Evolutionary conservation across 1,140 invertebrate species (phyloP).

Genomic region (Psix sp.): DNA sequence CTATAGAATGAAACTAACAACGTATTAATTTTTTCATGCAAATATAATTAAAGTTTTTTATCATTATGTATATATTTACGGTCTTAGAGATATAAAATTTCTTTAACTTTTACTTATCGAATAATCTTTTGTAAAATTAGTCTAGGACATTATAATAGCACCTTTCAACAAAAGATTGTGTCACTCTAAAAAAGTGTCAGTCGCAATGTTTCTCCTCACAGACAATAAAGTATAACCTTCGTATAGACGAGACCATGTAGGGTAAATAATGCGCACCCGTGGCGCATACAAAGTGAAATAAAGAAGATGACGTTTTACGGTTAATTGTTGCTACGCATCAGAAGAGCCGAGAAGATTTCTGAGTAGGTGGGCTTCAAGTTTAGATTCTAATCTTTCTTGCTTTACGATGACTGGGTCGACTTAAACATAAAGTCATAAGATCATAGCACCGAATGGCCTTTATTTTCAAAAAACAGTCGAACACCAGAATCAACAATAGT

Average conservation of each 20-base stretch:
- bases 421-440: slow-evolving; percentile 54
- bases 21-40: too few species aligned
- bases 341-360: slow-evolving; percentile 56
- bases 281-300: slow-evolving; percentile 61
- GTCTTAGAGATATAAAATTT: slow-evolving; percentile 2
- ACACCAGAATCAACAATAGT: slow-evolving; percentile 7
- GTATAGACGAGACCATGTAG: slow-evolving; percentile 22
- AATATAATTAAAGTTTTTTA: too few species aligned
- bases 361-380: slow-evolving; percentile 71
- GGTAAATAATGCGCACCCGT: slow-evolving; percentile 46
- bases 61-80: slow-evolving; percentile 9
- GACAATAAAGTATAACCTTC: slow-evolving; percentile 40
- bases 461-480: slow-evolving; percentile 31
- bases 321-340: slow-evolving; percentile 68
- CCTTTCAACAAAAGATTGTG: slow-evolving; percentile 8
- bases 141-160: slow-evolving; percentile 5
- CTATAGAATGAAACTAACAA: too few species aligned
- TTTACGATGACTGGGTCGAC: slow-evolving; percentile 69
- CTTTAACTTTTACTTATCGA: slow-evolving; percentile 29
- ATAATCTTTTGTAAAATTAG: slow-evolving; percentile 40
- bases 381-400: slow-evolving; percentile 73
- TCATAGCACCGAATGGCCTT: neutral
- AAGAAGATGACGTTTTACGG: slow-evolving; percentile 68
- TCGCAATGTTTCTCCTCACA: slow-evolving; percentile 27
- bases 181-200: slow-evolving; percentile 30